Conservation (phyloP, 2,113 vertebrate genomes). For the Phocoena phocoena region DNA sequence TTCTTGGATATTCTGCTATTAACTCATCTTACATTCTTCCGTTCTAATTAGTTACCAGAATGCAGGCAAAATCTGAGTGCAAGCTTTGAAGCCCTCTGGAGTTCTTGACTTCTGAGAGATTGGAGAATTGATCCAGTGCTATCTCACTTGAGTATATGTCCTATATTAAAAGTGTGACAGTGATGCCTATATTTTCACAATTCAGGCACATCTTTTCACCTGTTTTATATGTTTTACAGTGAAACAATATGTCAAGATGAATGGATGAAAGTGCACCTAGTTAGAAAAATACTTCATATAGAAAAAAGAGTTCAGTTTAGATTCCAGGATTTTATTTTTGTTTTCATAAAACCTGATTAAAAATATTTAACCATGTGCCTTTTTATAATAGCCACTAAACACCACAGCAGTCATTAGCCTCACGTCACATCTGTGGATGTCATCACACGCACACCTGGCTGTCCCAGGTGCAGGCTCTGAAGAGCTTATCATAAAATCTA, state of each 20-base stretch:
- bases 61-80: background rate
- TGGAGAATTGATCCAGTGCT: background rate
- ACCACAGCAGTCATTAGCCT: background rate
- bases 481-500: background rate
- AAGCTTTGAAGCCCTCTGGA: background rate
- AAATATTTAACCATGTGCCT: background rate
- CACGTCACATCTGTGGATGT: background rate
- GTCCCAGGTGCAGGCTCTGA: background rate
- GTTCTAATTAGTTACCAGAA: background rate
- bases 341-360: background rate
- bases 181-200: background rate
- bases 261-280: background rate
- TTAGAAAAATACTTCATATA: background rate
- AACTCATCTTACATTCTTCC: background rate
- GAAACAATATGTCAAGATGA: constrained; percentile 25
- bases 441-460: no score
- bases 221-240: background rate
- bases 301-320: background rate
- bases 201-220: background rate
- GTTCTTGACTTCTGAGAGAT: background rate
- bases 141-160: background rate
- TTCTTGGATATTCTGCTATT: background rate
- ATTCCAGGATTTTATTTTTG: background rate
- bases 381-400: background rate
- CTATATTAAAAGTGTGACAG: background rate